Percentiles rank a stretch among this genome's conserved stretches.
Evolutionary conservation across 2,888 invertebrate species (phyloP).

Genomic region (Adelognathus sp.): DNA sequence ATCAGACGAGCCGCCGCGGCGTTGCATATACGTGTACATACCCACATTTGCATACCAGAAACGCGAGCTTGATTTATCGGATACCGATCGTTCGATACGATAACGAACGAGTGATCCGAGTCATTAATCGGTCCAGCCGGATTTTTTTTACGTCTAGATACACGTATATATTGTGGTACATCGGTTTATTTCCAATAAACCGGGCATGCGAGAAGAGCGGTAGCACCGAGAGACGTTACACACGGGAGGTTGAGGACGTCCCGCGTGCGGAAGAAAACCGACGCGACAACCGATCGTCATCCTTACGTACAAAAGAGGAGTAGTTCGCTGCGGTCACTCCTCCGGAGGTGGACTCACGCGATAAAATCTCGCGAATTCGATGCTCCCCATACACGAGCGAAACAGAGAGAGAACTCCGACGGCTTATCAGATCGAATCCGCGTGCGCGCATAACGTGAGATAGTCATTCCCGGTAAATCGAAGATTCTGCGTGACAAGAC

Average conservation of each 20-base stretch:
- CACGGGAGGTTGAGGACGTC: constrained; percentile 1
- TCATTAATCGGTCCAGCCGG: constrained; percentile 64
- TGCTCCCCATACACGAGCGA: constrained; percentile 15
- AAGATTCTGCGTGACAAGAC: constrained; percentile 43
- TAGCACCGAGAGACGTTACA: constrained; percentile 23
- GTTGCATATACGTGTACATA: too few species aligned
- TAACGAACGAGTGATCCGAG: constrained; percentile 62
- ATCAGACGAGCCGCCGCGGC: constrained; percentile 56
- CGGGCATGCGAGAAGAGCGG: constrained; percentile 30
- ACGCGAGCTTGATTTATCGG: constrained; percentile 67
- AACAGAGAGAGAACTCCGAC: constrained; percentile 5
- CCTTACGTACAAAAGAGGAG: constrained; percentile 43
- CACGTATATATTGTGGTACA: not conserved
- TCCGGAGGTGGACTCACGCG: constrained; percentile 28
- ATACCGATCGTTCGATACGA: constrained; percentile 60
- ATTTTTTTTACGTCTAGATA: constrained; percentile 15
- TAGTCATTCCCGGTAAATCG: constrained; percentile 56
- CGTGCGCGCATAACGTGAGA: constrained; percentile 62
- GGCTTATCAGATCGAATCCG: constrained; percentile 62
- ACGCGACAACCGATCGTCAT: constrained; percentile 23
- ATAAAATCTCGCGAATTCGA: constrained; percentile 53
- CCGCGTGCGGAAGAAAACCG: constrained; percentile 13
- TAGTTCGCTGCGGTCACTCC: constrained; percentile 49
- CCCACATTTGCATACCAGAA: constrained; percentile 73
- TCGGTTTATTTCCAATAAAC: constrained; percentile 9